Evolutionary conservation across 2,113 vertebrate genomes (phyloP), one percentile per base, ranked within the genome.

Genomic region (Gallinago media): DNA sequence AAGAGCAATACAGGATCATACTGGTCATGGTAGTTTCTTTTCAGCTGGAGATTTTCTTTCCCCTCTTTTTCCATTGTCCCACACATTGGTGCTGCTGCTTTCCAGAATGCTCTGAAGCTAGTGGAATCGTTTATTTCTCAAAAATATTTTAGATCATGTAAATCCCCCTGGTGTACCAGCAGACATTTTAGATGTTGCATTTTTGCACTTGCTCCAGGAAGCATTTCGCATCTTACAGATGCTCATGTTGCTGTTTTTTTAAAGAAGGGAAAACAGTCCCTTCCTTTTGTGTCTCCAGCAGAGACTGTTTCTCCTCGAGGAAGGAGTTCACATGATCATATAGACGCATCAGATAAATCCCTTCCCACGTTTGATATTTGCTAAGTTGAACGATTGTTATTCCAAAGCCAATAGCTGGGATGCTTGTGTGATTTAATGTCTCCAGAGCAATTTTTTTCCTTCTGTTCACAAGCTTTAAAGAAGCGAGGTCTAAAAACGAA

Each of bases 181-280:
- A 96, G 92, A 95, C 93, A 88, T 97, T 98, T 98, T 67, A 95
- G 76, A 93, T 81, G 80, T 59, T 96, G 90, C 85, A 92, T 96
- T 97, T 97, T 96, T 97, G 95, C 88, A 59, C 40, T 78, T 49
- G 34, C 90, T 92, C 94, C 93, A 97, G 92, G 88, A 97, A 96
- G 85, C 55, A 78, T 71, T 94, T 96, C 88, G 73, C 32, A 68
- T 91, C 68, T 76, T 94, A 72, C 72, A 89, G 66, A 92, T 85
- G 77, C 85, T 92, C 78, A 52, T 95, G 66, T 90, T 96, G 36
- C 76, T 92, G 78, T 52, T 96, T 83, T 97, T 96, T 89, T 73
- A 67, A 92, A 96, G 95, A 68, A 91, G 89, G 68, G 88, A 81
- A 88, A 91, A 92, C 74, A 95, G 71, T 95, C 95, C 91, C 87